phyloP scores from a whole-genome alignment of 2,888 invertebrate genomes.

The Spialia ferax region DNA sequence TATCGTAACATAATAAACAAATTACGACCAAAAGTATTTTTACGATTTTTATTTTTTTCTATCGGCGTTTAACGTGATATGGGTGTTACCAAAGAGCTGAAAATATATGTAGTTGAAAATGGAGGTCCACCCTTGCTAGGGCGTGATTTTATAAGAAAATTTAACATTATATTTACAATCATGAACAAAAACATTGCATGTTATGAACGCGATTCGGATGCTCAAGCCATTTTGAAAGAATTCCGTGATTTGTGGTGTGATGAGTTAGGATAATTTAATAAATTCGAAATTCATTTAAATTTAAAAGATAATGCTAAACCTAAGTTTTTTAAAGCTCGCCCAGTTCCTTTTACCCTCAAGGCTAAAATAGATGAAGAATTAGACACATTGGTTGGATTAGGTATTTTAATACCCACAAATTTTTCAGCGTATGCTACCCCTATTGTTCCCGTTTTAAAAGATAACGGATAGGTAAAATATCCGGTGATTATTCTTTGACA shows the following conservation, averaged over 20 bases:
- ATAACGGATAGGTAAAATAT: slow-evolving; percentile 43
- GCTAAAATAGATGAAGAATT: slow-evolving; percentile 35
- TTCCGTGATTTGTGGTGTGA: slow-evolving; percentile 9
- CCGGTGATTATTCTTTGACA: slow-evolving; percentile 49
- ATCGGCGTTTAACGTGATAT: slow-evolving; percentile 43
- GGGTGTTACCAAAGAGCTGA: not conserved
- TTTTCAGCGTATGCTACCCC: slow-evolving; percentile 36
- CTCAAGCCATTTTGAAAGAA: slow-evolving; percentile 15
- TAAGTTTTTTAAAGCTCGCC: slow-evolving; percentile 38
- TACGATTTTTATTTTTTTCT: slow-evolving; percentile 50
- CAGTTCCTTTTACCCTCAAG: slow-evolving; percentile 38
- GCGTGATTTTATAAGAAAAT: slow-evolving; percentile 30
- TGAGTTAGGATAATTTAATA: slow-evolving; percentile 22
- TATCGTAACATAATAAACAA: slow-evolving; percentile 49
- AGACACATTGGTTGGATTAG: slow-evolving; percentile 20
- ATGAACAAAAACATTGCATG: slow-evolving; percentile 11
- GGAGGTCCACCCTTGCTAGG: slow-evolving; percentile 25
- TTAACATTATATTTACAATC: slow-evolving; percentile 17
- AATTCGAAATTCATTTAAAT: slow-evolving; percentile 14
- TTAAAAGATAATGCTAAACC: slow-evolving; percentile 27
- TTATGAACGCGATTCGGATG: not conserved
- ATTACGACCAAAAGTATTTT: slow-evolving; percentile 50
- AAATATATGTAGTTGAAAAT: slow-evolving; percentile 19
- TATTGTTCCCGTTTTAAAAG: slow-evolving; percentile 34
- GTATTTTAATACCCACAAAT: slow-evolving; percentile 10